Base-by-base conservation (phyloP, 2,888 invertebrate genomes). In the Ctena decussata region DNA sequence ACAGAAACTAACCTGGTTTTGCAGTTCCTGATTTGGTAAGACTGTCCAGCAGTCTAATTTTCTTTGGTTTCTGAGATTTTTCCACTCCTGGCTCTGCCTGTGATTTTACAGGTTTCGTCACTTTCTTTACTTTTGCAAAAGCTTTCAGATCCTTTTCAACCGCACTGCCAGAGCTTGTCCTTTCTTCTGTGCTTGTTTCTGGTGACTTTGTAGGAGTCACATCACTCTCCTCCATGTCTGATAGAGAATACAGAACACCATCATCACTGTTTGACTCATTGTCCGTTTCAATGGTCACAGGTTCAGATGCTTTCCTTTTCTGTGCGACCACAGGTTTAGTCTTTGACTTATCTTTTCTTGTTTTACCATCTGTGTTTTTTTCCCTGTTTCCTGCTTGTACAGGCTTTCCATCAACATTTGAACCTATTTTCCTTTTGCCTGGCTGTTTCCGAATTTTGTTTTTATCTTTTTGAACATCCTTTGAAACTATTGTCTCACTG, bases 201-300 rank as follows among this genome's bases (percentile, higher is more conserved):
- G 65, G 65, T 65, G 65, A 65, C 35, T 65, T 32, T 21, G 65
- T 30, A 30, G 65, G 65, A 11, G 65, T 65, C 3, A 32, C 35
- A 24, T 65, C 65, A 65, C 35, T 65, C 41, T 35, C 24, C 32
- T 77, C 78, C 39, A n/a, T 21, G 24, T 85, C 84, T 27, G 84
- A 80, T 27, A 93, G 80, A 0, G 91, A 92, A 84, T 92, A 93
- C 53, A 92, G 77, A 73, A 92, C 81, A 71, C 89, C 90, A 76
- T 91, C 91, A 84, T 92, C 92, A 83, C 84, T 82, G 35, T 87
- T 85, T 79, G 82, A 82, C 39, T 84, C 80, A 49, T 74, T 53
- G 18, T 75, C 72, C 24, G 46, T 80, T 44, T 77, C 77, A 70
- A 82, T 80, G 49, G 44, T 49, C 18, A 74, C 71, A 37, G 21